Evolutionary conservation across 2,888 invertebrate species (phyloP), one percentile per base, ranked within the genome.

Genomic region (Rhabditoides inermis): DNA sequence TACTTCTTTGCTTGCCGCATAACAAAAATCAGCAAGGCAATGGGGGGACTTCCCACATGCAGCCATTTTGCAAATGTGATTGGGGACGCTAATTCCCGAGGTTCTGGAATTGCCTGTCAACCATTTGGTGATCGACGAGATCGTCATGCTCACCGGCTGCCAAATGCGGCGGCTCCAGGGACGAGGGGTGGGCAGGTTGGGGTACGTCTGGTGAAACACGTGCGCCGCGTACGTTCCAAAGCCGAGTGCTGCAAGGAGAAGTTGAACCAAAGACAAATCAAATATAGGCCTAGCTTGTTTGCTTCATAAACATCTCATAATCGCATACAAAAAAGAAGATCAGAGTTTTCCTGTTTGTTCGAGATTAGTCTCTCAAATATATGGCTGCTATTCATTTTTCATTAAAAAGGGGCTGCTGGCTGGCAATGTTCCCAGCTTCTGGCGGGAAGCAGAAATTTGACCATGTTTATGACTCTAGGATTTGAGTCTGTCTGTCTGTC

Each of bases 101-200:
- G n/a, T n/a, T n/a, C n/a, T n/a, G n/a, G n/a, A n/a, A n/a, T n/a
- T n/a, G n/a, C n/a, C n/a, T n/a, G n/a, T n/a, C n/a, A n/a, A n/a
- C n/a, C n/a, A n/a, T n/a, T n/a, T n/a, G n/a, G n/a, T n/a, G n/a
- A n/a, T n/a, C n/a, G n/a, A n/a, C n/a, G n/a, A n/a, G n/a, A n/a
- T n/a, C n/a, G n/a, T n/a, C n/a, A n/a, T 22, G 47, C 60, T 40
- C 45, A 72, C 73, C 41, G 69, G 69, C 46, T 65, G 64, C 36
- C 52, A 56, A 15, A 58, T 36, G 30, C 66, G 58, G n/a, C 65
- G 55, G 7, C n/a, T 53, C 73, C 73, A 73, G 20, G 73, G 73
- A 15, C 73, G 57, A 7, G 73, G 73, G 18, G 70, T 73, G 6
- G 72, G 72, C 20, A 61, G 48, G 49, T 69, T 63, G 18, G 73